Conservation (phyloP, 2,888 invertebrate species). For the Drosophila prostipennis region DNA sequence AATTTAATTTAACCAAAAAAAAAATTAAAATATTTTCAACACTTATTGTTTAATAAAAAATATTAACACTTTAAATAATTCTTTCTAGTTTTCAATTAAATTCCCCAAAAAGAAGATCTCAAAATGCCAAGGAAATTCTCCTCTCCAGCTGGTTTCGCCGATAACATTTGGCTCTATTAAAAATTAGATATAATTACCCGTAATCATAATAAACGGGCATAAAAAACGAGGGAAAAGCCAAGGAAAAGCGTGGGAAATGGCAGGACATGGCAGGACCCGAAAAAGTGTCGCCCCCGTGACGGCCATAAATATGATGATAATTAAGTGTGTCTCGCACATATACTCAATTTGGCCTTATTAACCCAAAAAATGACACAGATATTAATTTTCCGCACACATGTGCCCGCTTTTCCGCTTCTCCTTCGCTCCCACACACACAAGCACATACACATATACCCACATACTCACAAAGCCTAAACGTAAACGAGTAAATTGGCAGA, state of each 20-base stretch:
- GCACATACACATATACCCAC: not conserved
- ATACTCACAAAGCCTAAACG: slow-evolving; percentile 73
- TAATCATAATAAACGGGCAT: slow-evolving; percentile 41
- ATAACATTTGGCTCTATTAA: slow-evolving; percentile 5
- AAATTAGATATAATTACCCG: slow-evolving; percentile 38
- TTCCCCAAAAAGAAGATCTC: too few species aligned
- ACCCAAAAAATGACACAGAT: slow-evolving; percentile 80
- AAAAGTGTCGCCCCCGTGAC: slow-evolving; percentile 54
- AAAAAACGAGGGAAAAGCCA: slow-evolving; percentile 20
- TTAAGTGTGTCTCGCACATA: slow-evolving; percentile 78
- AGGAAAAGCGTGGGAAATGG: not conserved
- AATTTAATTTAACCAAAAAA: too few species aligned
- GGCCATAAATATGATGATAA: slow-evolving; percentile 81
- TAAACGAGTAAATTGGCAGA: slow-evolving; percentile 80
- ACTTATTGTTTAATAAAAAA: too few species aligned
- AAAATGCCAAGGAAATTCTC: not conserved
- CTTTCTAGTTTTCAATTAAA: too few species aligned
- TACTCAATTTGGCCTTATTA: slow-evolving; percentile 80
- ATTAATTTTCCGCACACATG: slow-evolving; percentile 71
- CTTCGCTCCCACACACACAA: slow-evolving; percentile 16
- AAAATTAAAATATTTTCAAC: too few species aligned
- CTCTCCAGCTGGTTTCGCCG: not conserved
- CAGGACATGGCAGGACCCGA: slow-evolving; percentile 7
- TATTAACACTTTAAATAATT: too few species aligned
- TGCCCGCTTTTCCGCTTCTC: slow-evolving; percentile 13